Evolutionary conservation across 1,140 invertebrate genomes (phyloP), one percentile per base, ranked within the genome.

Genomic region (Monochamus saltuarius): DNA sequence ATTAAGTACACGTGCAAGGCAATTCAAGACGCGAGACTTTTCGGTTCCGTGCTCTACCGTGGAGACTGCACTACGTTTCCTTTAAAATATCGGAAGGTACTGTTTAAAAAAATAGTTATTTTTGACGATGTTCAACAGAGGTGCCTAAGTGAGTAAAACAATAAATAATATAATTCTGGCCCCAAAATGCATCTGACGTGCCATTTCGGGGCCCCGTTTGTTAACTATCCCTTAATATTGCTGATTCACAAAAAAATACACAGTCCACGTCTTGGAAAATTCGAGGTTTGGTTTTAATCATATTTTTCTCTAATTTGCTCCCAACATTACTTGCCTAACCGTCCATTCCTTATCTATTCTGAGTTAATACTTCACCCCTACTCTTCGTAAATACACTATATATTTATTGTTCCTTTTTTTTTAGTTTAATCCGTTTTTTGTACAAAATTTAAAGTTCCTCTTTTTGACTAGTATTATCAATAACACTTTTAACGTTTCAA

Each of bases 171-270:
- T 35, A n/a, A 29, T 45, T 40, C 22, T 45, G 58, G 49, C 58
- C 22, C 58, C 51, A 37, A 54, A 60, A 60, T 40, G 58, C 17
- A 10, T 39, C 57, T 46, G 22, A 17, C 4, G 17, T 13, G 13
- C 35, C 53, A 53, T 56, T 43, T 53, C 40, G 61, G 56, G 40
- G 50, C 61, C 61, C 14, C 42, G 10, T 43, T 38, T 38, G 55
- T 63, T 63, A 63, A 42, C 61, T 63, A 49, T 51, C 37, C 22
- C 37, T 39, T 51, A 49, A 58, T 55, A 63, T 59, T 58, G 51
- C 55, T 53, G 55, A 17, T 56, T 29, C 22, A 29, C 22, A 29
- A 29, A 29, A 39, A 53, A 39, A 13, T 40, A 40, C 19, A 11
- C 14, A 53, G 37, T 53, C 37, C 17, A 17, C 17, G n/a, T 19